Conservation (phyloP, 2,113 vertebrate genomes). For the Arothron firmamentum region DNA sequence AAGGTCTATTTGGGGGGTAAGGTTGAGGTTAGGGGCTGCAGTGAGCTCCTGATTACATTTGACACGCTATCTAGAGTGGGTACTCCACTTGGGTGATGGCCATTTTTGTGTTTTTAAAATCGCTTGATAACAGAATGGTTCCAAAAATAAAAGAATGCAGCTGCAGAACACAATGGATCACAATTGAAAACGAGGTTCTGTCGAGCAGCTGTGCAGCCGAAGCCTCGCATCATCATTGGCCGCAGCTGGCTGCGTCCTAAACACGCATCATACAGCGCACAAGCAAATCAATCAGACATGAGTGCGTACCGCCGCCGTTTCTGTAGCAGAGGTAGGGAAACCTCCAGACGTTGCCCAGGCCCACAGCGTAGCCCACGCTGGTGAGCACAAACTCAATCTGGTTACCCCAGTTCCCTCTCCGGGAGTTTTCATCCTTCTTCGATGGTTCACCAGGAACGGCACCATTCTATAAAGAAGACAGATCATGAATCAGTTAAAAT, state of each 20-base stretch:
- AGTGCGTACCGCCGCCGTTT: constrained; percentile 90
- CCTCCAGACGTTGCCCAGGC: constrained; percentile 97
- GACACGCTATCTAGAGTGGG: background rate
- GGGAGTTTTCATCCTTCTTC: constrained; percentile 89
- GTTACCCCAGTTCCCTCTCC: constrained; percentile 97
- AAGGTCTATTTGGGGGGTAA: too few species aligned
- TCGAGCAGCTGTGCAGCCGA: background rate
- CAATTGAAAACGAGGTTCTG: background rate
- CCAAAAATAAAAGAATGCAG: background rate
- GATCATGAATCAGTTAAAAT: background rate
- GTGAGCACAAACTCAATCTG: constrained; percentile 99
- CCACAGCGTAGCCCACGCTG: constrained; percentile 97
- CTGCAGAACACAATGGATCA: background rate
- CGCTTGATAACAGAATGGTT: background rate
- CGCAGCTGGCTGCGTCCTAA: constrained; percentile 38
- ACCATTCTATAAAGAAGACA: constrained; percentile 83
- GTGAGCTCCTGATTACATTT: background rate
- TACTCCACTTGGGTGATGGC: background rate
- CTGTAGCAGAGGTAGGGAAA: constrained; percentile 99
- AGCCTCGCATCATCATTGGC: constrained; percentile 1
- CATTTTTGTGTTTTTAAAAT: too few species aligned
- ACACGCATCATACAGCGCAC: constrained; percentile 5
- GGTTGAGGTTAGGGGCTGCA: too few species aligned
- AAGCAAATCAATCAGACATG: background rate
- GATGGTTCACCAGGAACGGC: constrained; percentile 89